Base-by-base conservation (phyloP, 1,140 invertebrate genomes). In the Hyposmocoma kahamanoa region DNA sequence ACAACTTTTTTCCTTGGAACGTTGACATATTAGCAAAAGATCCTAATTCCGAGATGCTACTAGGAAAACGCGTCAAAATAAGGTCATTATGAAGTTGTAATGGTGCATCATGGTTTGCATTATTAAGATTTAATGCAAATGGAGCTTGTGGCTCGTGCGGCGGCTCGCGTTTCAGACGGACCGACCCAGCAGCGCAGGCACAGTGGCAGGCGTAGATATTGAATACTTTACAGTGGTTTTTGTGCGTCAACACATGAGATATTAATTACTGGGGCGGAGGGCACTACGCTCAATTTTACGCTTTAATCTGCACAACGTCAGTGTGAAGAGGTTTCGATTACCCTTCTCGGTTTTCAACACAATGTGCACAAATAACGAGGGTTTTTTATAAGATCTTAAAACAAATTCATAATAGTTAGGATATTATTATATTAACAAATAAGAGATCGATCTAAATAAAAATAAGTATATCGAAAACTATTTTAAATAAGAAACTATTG, bases 41-140 rank as follows among this genome's bases (percentile, higher is more conserved):
- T n/a, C 2, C 32, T 17, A 49, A 42, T 59, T 58, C 48, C 42
- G 48, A 49, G 56, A 49, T 41, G n/a, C 42, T 47, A 24, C 24
- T 21, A 66, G 58, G 50, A 70, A 75, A 66, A 69, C 56, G 45
- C 41, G 56, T 45, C 44, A 50, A 24, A 67, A 72, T 58, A 45
- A 56, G 50, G 30, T 45, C 64, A 61, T 70, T 80, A 69, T 80
- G 53, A 72, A 68, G 65, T 53, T 54, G 58, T 66, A 80, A 81
- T 81, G 72, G 63, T 68, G 74, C 74, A 70, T 76, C 45, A 42
- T 63, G 53, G 56, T 52, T 67, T 67, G 65, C 56, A 66, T 36
- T 77, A 75, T 72, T 71, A 74, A 81, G 70, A 81, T 72, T 74
- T 67, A 68, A 62, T 65, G 73, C 58, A 76, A 81, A 81, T 78